A percentile compares a stretch with the other conserved stretches of the same genome.
Evolutionary conservation across 2,888 invertebrate genomes (phyloP).

Genomic region (Amphipyra tragopoginis): DNA sequence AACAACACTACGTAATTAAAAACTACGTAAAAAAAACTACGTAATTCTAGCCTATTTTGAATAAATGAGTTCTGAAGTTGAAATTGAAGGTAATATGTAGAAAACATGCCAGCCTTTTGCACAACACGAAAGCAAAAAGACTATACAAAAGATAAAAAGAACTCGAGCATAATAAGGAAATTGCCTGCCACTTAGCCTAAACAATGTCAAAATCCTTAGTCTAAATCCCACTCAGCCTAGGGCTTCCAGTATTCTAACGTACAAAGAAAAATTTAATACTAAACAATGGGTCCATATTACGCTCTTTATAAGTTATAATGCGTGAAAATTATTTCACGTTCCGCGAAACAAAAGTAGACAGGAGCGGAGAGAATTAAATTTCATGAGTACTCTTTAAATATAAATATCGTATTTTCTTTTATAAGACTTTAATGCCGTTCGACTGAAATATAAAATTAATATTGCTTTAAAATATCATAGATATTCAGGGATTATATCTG

Average conservation of each 20-base stretch:
- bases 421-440: too few relatives aligned
- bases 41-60: too few relatives aligned
- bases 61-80: too few relatives aligned
- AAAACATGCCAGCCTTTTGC: too few relatives aligned
- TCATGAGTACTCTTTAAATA: constrained; percentile 10
- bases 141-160: too few relatives aligned
- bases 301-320: constrained; percentile 24
- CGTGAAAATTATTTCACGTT: constrained; percentile 35
- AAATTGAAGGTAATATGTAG: too few relatives aligned
- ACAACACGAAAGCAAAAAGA: too few relatives aligned
- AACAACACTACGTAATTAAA: too few relatives aligned
- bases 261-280: constrained; percentile 25
- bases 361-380: constrained; percentile 9
- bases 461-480: too few relatives aligned
- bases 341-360: constrained; percentile 11
- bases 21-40: too few relatives aligned
- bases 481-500: too few relatives aligned
- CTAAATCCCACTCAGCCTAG: constrained; percentile 14
- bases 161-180: not conserved
- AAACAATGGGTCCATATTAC: constrained; percentile 28
- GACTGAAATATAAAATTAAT: too few relatives aligned
- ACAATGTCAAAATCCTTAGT: constrained; percentile 15
- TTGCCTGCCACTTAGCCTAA: constrained; percentile 29
- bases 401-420: not conserved
- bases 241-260: constrained; percentile 27